phyloP scores from a whole-genome alignment of 2,113 vertebrate species.

The Crotalus helleri region DNA sequence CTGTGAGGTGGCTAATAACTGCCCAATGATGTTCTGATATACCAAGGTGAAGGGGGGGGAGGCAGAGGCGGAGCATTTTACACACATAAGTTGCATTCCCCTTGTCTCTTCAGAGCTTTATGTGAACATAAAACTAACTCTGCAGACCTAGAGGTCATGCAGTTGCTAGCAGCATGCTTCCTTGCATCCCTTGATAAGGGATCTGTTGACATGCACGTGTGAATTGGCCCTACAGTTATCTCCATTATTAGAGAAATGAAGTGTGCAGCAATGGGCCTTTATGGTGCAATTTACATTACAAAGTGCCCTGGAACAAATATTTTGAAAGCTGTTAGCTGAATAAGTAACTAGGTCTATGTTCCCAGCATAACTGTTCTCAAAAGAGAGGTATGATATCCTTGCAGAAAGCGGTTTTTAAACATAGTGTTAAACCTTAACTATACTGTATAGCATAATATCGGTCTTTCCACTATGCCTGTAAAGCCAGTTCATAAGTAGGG shows the following conservation, averaged over 20 bases:
- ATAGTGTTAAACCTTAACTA: background rate
- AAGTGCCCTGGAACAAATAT: background rate
- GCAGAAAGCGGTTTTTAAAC: background rate
- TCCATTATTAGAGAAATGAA: background rate
- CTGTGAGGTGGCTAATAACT: slow-evolving; percentile 1
- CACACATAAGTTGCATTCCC: background rate
- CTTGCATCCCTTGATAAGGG: background rate
- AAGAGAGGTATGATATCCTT: background rate
- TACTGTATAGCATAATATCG: background rate
- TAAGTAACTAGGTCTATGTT: background rate
- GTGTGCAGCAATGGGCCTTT: background rate
- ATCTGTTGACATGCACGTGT: background rate
- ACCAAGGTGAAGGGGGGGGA: background rate
- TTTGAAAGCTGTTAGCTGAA: background rate
- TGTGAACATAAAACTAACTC: background rate
- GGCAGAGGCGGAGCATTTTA: background rate
- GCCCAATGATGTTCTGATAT: background rate
- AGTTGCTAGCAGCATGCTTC: background rate
- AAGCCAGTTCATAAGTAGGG: background rate
- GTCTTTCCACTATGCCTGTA: background rate
- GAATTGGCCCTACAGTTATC: background rate
- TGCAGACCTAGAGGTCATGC: background rate
- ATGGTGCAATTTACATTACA: background rate
- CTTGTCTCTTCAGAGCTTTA: background rate
- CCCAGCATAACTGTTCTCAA: background rate